These are phyloP conservation scores for Hippopotamyrus pictus DNA, from an alignment of 2,797 vertebrate genomes.

Conservation along the genomic window DNA sequence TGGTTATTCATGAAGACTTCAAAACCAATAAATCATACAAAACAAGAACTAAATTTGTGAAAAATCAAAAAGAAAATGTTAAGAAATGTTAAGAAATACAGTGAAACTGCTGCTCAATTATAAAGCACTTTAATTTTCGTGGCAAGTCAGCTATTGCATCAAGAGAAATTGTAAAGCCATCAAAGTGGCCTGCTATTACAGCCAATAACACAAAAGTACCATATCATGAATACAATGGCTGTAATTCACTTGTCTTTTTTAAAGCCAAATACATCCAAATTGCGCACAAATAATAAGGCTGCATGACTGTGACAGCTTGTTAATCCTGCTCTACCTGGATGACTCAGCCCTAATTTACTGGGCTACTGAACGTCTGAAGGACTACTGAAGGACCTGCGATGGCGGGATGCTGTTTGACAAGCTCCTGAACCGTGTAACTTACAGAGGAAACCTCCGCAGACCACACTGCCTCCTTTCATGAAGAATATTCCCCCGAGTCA, in stretches of 20 bases:
- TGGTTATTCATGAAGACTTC: background rate
- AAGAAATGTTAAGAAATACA: background rate
- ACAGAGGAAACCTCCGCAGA: background rate
- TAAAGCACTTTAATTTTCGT: conserved; percentile 13
- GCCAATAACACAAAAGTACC: conserved; percentile 24
- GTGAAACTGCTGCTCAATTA: conserved; percentile 16
- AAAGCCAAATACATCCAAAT: background rate
- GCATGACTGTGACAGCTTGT: background rate
- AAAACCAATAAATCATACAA: background rate
- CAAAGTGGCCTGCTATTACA: conserved; percentile 15
- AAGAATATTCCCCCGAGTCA: background rate
- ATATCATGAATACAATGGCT: conserved; percentile 21
- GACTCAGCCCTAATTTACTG: background rate
- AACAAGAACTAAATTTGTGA: background rate
- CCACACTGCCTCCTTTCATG: conserved; percentile 1
- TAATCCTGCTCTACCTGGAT: background rate
- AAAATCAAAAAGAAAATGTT: background rate
- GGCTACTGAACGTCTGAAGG: background rate
- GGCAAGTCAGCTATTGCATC: conserved; percentile 5
- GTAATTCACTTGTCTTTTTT: conserved; percentile 4
- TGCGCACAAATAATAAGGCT: background rate
- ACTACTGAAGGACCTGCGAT: background rate
- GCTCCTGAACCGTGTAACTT: background rate
- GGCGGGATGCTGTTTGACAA: background rate
- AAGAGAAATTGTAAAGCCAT: conserved; percentile 22